Conservation (phyloP, 1,140 invertebrate genomes). For the Augochlora pura region DNA sequence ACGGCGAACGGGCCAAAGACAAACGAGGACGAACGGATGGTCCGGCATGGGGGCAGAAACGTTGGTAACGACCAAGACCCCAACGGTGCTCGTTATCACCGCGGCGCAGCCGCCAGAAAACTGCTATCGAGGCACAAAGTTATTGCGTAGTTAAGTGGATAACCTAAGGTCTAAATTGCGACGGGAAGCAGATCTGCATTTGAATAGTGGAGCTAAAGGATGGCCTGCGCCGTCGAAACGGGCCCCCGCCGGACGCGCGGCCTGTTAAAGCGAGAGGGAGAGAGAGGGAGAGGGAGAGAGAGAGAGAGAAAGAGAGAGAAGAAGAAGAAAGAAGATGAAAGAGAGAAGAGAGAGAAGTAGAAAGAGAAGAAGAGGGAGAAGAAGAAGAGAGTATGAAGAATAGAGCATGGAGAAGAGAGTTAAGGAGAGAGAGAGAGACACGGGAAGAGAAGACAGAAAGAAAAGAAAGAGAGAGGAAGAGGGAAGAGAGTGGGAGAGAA, state of each 20-base stretch:
- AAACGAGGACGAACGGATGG: background rate
- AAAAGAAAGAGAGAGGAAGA: too few species aligned
- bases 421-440: too few species aligned
- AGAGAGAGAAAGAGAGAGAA: too few species aligned
- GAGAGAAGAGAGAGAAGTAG: too few species aligned
- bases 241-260: slow-evolving; percentile 2
- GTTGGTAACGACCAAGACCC: background rate
- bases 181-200: slow-evolving; percentile 17
- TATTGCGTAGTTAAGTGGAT: slow-evolving; percentile 25
- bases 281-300: background rate
- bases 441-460: too few species aligned
- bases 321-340: too few species aligned
- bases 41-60: background rate
- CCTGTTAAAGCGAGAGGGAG: background rate
- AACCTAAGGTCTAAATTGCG: slow-evolving; percentile 26
- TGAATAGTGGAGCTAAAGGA: slow-evolving; percentile 32
- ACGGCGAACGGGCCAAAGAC: background rate
- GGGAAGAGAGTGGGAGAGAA: too few species aligned
- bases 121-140: slow-evolving; percentile 9
- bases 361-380: too few species aligned
- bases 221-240: slow-evolving; percentile 39
- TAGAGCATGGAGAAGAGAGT: too few species aligned
- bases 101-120: slow-evolving; percentile 23
- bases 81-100: slow-evolving; percentile 26
- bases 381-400: too few species aligned